Evolutionary conservation across 1,140 invertebrate genomes (phyloP).

Genomic region (Lepidurus couesii): DNA sequence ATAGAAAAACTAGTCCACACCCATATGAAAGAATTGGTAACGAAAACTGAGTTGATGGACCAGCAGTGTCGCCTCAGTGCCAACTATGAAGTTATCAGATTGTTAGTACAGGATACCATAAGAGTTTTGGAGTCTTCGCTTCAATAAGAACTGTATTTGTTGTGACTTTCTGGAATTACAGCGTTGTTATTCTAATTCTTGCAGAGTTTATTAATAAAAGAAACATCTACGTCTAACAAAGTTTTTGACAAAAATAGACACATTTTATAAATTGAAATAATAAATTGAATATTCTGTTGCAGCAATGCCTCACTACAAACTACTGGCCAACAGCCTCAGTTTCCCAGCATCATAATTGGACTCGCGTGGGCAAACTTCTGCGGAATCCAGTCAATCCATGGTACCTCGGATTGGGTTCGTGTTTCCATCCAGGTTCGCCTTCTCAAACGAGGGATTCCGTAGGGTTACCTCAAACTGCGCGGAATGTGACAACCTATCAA

Average conservation of each 20-base stretch:
- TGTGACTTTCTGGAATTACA: neutral
- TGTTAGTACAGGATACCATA: neutral
- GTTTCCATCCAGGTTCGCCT: constrained; percentile 27
- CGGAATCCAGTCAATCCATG: neutral
- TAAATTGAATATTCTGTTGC: neutral
- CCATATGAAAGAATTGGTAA: neutral
- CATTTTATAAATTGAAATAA: neutral
- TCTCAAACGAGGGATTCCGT: constrained; percentile 22
- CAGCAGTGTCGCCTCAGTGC: neutral
- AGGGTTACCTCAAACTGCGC: constrained; percentile 25
- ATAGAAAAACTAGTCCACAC: neutral
- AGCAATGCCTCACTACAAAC: neutral
- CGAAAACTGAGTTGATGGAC: neutral
- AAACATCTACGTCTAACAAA: too few species aligned
- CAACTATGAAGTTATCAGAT: neutral
- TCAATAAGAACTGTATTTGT: neutral
- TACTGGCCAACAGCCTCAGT: too few species aligned
- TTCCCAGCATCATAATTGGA: constrained; percentile 3
- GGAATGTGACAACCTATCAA: constrained; percentile 59
- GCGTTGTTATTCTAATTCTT: neutral
- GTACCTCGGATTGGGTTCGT: constrained; percentile 8
- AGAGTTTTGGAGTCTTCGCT: neutral
- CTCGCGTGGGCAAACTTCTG: neutral
- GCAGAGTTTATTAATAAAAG: too few species aligned
- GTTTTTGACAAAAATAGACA: too few species aligned